Percentiles rank a stretch among this genome's conserved stretches.
Conservation (phyloP, 2,888 invertebrate species). For the Drosophila histrio region DNA sequence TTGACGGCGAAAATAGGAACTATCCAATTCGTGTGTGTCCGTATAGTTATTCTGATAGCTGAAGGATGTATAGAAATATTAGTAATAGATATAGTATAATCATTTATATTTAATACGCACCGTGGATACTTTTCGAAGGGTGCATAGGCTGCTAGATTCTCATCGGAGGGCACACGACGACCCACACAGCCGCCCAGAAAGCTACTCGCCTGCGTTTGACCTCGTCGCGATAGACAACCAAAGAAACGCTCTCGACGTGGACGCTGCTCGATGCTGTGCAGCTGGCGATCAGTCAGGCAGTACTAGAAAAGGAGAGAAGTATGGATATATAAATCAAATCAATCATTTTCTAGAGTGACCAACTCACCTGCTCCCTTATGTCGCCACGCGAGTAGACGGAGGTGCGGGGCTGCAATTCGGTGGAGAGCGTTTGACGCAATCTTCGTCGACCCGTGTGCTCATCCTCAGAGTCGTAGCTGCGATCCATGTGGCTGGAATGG, state of each 20-base stretch:
- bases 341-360: background rate
- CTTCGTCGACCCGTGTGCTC: constrained; percentile 90
- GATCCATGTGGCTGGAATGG: constrained; percentile 81
- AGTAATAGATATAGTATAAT: no score
- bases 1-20: constrained; percentile 92
- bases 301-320: constrained; percentile 85
- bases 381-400: constrained; percentile 91
- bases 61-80: background rate
- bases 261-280: constrained; percentile 90
- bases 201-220: constrained; percentile 84
- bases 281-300: constrained; percentile 95
- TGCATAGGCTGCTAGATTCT: constrained; percentile 93
- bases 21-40: constrained; percentile 88
- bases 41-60: constrained; percentile 80
- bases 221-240: constrained; percentile 90
- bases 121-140: constrained; percentile 92
- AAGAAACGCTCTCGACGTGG: constrained; percentile 88
- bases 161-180: constrained; percentile 93
- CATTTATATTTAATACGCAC: constrained; percentile 76
- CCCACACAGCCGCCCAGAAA: constrained; percentile 94
- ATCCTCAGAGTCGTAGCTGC: constrained; percentile 92
- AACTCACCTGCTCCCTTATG: constrained; percentile 91
- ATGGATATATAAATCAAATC: background rate
- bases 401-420: constrained; percentile 83
- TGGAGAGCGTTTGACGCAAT: constrained; percentile 86